A percentile compares a stretch with the other conserved stretches of the same genome.
Conservation (phyloP, 2,113 vertebrate genomes). For the Vidua macroura region DNA sequence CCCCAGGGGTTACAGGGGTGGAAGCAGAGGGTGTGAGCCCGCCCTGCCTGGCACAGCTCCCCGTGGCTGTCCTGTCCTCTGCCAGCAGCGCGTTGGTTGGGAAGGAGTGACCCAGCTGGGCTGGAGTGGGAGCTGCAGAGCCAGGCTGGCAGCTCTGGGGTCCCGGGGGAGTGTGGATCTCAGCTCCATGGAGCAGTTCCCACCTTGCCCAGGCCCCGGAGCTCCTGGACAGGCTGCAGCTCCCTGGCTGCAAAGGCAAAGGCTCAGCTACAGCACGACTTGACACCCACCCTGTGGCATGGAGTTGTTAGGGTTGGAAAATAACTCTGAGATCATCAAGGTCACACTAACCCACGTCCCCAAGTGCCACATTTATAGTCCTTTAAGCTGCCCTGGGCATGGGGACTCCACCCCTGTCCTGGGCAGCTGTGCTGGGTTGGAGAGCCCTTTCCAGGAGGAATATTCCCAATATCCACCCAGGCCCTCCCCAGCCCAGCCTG, state of each 20-base stretch:
- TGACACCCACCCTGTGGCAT: neutral
- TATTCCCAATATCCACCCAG: no score
- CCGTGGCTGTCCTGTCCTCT: neutral
- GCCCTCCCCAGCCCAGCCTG: no score
- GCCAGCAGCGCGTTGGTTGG: fast-evolving
- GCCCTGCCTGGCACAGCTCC: neutral
- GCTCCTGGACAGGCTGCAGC: fast-evolving
- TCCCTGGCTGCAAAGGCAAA: neutral
- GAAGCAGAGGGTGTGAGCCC: neutral
- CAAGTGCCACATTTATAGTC: neutral
- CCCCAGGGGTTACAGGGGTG: no score
- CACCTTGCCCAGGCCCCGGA: neutral
- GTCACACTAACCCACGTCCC: neutral
- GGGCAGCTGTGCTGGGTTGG: neutral
- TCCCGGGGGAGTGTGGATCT: fast-evolving
- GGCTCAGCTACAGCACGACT: neutral
- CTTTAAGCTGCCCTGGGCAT: neutral
- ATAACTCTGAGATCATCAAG: neutral
- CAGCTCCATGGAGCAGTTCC: fast-evolving
- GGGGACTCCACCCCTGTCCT: neutral
- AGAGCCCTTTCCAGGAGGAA: neutral
- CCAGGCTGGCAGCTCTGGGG: neutral
- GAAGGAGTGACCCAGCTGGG: neutral
- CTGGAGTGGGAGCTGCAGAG: neutral
- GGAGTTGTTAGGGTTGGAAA: neutral